These are phyloP conservation scores for Prionace glauca DNA, from an alignment of 2,797 vertebrate species.

Conservation along the genomic window DNA sequence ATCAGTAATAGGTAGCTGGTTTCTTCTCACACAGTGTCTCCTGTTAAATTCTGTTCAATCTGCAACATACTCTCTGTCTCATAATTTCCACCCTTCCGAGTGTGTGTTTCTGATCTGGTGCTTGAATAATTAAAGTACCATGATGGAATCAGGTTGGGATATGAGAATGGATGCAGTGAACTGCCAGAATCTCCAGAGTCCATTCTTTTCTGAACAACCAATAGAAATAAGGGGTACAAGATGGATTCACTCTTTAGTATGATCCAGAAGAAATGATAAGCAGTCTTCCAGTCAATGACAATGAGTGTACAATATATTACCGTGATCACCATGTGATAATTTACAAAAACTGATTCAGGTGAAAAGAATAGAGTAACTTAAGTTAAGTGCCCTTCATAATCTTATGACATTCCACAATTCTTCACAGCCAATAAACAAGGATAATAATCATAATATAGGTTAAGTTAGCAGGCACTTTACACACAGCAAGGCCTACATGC, in stretches of 20 bases:
- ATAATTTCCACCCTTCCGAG: background rate
- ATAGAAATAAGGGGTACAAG: background rate
- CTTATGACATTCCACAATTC: background rate
- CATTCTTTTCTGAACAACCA: background rate
- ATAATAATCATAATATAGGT: background rate
- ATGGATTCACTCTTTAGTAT: background rate
- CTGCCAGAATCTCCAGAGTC: background rate
- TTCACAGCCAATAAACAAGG: background rate
- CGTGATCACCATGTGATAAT: background rate
- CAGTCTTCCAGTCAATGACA: background rate
- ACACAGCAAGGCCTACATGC: background rate
- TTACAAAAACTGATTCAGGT: background rate
- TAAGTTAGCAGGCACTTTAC: background rate
- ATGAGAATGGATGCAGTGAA: background rate
- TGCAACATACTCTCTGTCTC: background rate
- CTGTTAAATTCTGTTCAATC: background rate
- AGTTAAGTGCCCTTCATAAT: background rate
- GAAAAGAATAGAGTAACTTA: background rate
- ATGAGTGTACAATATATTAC: background rate
- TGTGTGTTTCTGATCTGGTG: background rate
- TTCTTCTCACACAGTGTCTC: background rate
- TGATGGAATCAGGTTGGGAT: background rate
- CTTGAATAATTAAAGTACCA: background rate
- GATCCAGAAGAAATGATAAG: background rate
- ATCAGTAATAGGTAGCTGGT: background rate